phyloP scores from a whole-genome alignment of 2,888 invertebrate species.

The Ceratothoa steindachneri region DNA sequence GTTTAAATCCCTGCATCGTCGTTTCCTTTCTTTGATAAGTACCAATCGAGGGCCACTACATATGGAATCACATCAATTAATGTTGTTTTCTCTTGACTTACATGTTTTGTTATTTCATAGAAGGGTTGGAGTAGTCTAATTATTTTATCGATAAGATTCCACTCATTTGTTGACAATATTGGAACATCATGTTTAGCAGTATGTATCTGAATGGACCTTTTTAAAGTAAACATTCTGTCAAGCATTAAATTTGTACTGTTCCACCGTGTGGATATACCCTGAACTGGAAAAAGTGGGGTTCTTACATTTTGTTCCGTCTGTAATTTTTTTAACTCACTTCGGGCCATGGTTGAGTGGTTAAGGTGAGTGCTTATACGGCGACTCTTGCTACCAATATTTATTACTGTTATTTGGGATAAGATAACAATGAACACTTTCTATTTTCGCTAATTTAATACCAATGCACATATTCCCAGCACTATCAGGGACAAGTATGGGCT shows the following conservation, averaged over 20 bases:
- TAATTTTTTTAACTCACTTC: not conserved
- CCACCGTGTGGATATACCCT: not conserved
- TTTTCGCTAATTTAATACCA: too few species aligned
- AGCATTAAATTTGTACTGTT: not conserved
- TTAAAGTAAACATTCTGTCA: not conserved
- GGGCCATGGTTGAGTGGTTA: not conserved
- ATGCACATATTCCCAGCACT: too few species aligned
- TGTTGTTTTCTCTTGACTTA: not conserved
- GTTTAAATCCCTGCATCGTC: not conserved
- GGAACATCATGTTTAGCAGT: not conserved
- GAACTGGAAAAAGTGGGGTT: not conserved
- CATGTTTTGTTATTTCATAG: not conserved
- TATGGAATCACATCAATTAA: not conserved
- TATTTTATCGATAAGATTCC: not conserved
- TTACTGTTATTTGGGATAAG: too few species aligned
- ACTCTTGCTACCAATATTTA: not conserved
- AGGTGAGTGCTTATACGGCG: not conserved
- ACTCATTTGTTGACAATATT: not conserved
- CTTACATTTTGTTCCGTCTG: not conserved
- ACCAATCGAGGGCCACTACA: not conserved
- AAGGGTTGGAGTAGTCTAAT: not conserved
- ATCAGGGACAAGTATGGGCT: too few species aligned
- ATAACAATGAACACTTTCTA: too few species aligned
- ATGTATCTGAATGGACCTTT: not conserved
- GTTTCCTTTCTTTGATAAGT: not conserved